Base-by-base conservation (phyloP, 2,113 vertebrate genomes). In the Pomatorhinus ruficollis region DNA sequence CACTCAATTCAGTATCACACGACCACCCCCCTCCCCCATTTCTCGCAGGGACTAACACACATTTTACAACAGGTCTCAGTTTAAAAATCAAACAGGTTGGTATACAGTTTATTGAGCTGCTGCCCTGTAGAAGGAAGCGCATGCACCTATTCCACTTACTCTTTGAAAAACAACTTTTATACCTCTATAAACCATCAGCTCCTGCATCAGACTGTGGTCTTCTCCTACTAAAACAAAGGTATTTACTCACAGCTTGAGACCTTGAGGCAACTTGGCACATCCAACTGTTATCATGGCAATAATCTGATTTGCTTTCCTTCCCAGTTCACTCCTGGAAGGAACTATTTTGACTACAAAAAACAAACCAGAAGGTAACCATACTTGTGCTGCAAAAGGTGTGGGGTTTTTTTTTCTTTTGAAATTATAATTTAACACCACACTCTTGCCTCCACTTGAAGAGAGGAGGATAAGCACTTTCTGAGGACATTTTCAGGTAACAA, bases 231-330 rank as follows among this genome's bases (percentile, higher is more conserved):
- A 77, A 95, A 85, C 93, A 91, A 96, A 95, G 63, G 82, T 54
- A 74, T 94, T 96, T 80, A 88, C 94, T 93, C 94, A 79, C 91
- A 94, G 87, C 84, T 90, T 93, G 95, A 96, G 95, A 96, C 92
- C 92, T 91, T 53, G 93, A 97, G 95, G 95, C 93, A 66, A 93
- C 76, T 90, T 96, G 95, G 95, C 95, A 96, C 88, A 93, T 91
- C 69, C 64, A 74, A 2, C 71, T 86, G 75, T 77, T 95, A 96
- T 96, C 95, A 88, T n/a, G 74, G 71, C 85, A 86, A 90, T 93
- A 86, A 96, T 96, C 90, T 94, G 87, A 92, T 91, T 81, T 92
- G 70, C 87, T 56, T 96, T 93, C 95, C 95, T 95, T 95, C 93
- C 89, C 91, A 90, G 72, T 87, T 95, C 68, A 61, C 83, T 92